Conservation (phyloP, 2,797 vertebrate genomes). For the Melanotaenia maccullochi region DNA sequence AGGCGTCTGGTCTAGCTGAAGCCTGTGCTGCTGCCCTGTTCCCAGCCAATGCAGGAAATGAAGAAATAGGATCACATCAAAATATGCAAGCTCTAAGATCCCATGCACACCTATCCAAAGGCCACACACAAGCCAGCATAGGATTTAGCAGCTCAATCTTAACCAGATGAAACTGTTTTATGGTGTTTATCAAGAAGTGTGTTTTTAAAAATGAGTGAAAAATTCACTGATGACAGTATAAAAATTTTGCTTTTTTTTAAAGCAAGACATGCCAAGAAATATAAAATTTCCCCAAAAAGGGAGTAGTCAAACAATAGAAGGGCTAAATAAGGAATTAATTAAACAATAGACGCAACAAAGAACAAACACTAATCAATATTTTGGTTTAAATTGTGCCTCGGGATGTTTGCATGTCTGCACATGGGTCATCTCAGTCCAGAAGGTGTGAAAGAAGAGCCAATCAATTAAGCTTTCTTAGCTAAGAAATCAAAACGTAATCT, state of each 20-base stretch:
- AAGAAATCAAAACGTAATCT: neutral
- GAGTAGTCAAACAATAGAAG: slow-evolving; percentile 1
- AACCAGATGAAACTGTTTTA: slow-evolving; percentile 60
- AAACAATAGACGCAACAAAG: slow-evolving; percentile 23
- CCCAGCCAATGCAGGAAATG: slow-evolving; percentile 82
- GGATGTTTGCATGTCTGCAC: neutral
- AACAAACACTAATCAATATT: slow-evolving; percentile 14
- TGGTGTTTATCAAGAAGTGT: slow-evolving; percentile 56
- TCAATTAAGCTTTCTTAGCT: neutral
- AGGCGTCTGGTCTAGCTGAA: slow-evolving; percentile 64
- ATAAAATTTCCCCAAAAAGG: slow-evolving; percentile 17
- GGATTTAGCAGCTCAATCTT: slow-evolving; percentile 58
- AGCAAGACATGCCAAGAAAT: slow-evolving; percentile 13
- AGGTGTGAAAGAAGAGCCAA: neutral
- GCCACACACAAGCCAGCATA: slow-evolving; percentile 56
- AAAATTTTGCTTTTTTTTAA: slow-evolving; percentile 18
- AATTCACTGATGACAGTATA: slow-evolving; percentile 25
- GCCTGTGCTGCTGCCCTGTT: slow-evolving; percentile 60
- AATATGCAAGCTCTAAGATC: slow-evolving; percentile 78
- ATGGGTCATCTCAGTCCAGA: neutral
- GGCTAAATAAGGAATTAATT: neutral
- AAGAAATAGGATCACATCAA: slow-evolving; percentile 86
- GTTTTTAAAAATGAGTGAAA: slow-evolving; percentile 50
- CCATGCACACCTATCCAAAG: slow-evolving; percentile 73
- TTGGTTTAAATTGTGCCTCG: neutral